These are phyloP conservation scores for Drosophila anomelani DNA, from an alignment of 2,888 invertebrate genomes.

Conservation along the genomic window DNA sequence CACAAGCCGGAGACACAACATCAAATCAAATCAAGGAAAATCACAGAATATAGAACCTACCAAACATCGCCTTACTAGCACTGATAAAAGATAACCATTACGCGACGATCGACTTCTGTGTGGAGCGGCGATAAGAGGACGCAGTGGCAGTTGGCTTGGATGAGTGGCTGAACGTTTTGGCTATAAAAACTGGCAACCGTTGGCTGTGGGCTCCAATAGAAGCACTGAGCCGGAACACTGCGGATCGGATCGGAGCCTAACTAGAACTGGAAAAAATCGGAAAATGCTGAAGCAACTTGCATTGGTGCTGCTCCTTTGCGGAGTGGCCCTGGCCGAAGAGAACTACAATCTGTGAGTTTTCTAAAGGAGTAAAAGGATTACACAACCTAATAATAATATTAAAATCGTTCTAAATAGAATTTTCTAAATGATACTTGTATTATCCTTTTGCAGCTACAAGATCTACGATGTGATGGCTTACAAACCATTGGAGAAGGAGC, in stretches of 20 bases:
- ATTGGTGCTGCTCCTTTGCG: constrained; percentile 54
- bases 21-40: constrained; percentile 22
- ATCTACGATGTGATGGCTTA: constrained; percentile 78
- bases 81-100: constrained; percentile 57
- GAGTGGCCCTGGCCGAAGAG: constrained; percentile 40
- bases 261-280: not conserved
- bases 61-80: constrained; percentile 8
- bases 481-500: constrained; percentile 69
- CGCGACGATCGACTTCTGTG: constrained; percentile 53
- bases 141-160: constrained; percentile 38
- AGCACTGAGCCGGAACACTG: constrained; percentile 42
- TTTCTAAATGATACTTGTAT: not conserved
- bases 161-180: not conserved
- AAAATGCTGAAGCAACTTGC: constrained; percentile 58
- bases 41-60: constrained; percentile 3
- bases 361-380: not conserved
- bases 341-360: constrained; percentile 70
- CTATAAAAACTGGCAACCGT: constrained; percentile 54
- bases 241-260: constrained; percentile 52
- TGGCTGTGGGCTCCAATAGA: constrained; percentile 48
- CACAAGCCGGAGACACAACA: constrained; percentile 45
- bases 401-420: not conserved
- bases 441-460: constrained; percentile 71
- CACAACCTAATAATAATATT: too few species aligned
- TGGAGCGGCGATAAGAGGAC: constrained; percentile 31